These are phyloP conservation scores for Eretmochelys imbricata DNA, from an alignment of 2,113 vertebrate genomes.

Conservation along the genomic window DNA sequence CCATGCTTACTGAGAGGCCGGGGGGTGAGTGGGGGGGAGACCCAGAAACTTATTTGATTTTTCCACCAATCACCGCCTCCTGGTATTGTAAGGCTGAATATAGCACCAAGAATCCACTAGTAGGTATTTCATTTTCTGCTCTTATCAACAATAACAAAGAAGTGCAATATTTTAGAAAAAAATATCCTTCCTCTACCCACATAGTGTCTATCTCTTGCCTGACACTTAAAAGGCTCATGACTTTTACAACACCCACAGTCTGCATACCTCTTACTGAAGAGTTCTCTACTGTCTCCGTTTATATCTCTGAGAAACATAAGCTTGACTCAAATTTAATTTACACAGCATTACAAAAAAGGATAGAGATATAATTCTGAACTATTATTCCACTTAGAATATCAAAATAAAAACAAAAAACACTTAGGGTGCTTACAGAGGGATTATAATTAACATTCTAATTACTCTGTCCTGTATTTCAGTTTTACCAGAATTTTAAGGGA, in stretches of 20 bases:
- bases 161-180: neutral
- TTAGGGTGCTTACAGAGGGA: fast-evolving
- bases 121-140: constrained; percentile 10
- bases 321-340: neutral
- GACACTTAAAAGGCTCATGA: neutral
- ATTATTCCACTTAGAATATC: neutral
- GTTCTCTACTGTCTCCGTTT: neutral
- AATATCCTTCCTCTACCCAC: neutral
- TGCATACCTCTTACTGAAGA: neutral
- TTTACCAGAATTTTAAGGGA: neutral
- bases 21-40: neutral
- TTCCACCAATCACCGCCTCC: neutral
- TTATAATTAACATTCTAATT: neutral
- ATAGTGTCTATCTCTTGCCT: neutral
- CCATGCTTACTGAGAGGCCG: neutral
- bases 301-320: neutral
- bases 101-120: neutral
- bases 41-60: neutral
- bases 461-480: fast-evolving
- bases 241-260: neutral
- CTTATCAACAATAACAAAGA: constrained; percentile 30
- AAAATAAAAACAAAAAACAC: neutral
- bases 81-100: neutral
- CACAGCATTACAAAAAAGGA: neutral
- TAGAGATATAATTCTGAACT: neutral